These are phyloP conservation scores for Chionodraco myersi DNA, from an alignment of 2,113 vertebrate species.

Conservation along the genomic window DNA sequence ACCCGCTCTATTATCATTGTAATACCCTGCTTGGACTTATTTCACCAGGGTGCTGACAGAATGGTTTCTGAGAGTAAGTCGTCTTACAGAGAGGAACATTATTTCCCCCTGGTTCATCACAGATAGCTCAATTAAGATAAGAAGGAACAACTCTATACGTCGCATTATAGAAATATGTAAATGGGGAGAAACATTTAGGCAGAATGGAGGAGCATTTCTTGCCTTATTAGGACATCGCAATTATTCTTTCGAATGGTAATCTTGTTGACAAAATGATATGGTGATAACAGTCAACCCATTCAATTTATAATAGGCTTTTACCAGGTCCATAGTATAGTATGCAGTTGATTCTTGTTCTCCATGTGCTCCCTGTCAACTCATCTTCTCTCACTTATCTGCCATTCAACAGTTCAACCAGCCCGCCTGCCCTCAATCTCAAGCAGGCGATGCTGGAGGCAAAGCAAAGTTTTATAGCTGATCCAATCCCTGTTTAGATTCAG, in stretches of 20 bases:
- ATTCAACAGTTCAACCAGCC: slow-evolving; percentile 67
- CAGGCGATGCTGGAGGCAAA: slow-evolving; percentile 56
- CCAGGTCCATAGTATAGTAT: slow-evolving; percentile 13
- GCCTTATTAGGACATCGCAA: slow-evolving; percentile 50
- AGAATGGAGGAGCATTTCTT: slow-evolving; percentile 61
- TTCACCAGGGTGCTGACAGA: slow-evolving; percentile 80
- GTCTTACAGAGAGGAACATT: slow-evolving; percentile 62
- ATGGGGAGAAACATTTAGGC: slow-evolving; percentile 57
- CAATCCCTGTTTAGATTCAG: slow-evolving; percentile 76
- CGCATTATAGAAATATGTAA: slow-evolving; percentile 67
- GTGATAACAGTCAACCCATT: slow-evolving; percentile 23
- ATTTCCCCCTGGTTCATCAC: slow-evolving; percentile 74
- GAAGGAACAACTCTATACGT: slow-evolving; percentile 66
- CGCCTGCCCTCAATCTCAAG: slow-evolving; percentile 74
- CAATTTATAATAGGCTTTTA: slow-evolving; percentile 29
- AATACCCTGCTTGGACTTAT: slow-evolving; percentile 74
- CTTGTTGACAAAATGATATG: slow-evolving; percentile 25
- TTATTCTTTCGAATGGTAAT: slow-evolving; percentile 40
- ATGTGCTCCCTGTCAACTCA: slow-evolving; percentile 58
- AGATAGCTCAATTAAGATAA: slow-evolving; percentile 80
- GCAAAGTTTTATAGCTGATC: slow-evolving; percentile 83
- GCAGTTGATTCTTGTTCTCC: slow-evolving; percentile 44
- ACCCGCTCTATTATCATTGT: slow-evolving; percentile 78
- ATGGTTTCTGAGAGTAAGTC: slow-evolving; percentile 76
- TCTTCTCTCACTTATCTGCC: slow-evolving; percentile 67